These are phyloP conservation scores for Chaetura pelagica DNA, from an alignment of 2,113 vertebrate genomes.

Conservation along the genomic window DNA sequence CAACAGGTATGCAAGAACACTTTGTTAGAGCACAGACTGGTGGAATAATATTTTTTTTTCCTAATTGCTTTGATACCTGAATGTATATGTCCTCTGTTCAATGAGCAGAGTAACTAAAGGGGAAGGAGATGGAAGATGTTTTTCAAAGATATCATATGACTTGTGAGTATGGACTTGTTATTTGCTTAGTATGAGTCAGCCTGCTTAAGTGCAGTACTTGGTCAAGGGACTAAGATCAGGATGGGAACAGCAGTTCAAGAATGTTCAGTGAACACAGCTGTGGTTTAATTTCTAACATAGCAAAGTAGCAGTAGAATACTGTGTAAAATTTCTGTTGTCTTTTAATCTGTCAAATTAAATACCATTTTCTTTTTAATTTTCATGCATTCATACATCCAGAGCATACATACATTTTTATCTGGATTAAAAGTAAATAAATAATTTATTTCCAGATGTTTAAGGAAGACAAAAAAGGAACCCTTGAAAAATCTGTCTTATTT, in stretches of 20 bases:
- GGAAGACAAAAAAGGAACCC: neutral
- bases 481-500: neutral
- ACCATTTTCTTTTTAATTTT: neutral
- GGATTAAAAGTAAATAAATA: neutral
- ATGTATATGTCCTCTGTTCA: neutral
- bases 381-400: neutral
- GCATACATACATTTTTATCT: neutral
- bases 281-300: neutral
- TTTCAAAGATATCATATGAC: fast-evolving
- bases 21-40: neutral
- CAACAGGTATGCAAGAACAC: neutral
- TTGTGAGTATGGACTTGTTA: neutral
- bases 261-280: neutral
- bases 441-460: neutral
- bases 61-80: neutral
- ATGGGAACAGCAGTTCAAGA: neutral
- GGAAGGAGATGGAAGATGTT: neutral
- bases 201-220: neutral
- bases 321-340: neutral
- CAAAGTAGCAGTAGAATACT: neutral
- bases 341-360: neutral
- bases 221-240: neutral
- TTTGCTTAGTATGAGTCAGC: neutral
- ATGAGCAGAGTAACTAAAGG: neutral
- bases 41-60: neutral